Evolutionary conservation across 2,113 vertebrate species (phyloP), one percentile per base, ranked within the genome.

Genomic region (Saccopteryx bilineata): DNA sequence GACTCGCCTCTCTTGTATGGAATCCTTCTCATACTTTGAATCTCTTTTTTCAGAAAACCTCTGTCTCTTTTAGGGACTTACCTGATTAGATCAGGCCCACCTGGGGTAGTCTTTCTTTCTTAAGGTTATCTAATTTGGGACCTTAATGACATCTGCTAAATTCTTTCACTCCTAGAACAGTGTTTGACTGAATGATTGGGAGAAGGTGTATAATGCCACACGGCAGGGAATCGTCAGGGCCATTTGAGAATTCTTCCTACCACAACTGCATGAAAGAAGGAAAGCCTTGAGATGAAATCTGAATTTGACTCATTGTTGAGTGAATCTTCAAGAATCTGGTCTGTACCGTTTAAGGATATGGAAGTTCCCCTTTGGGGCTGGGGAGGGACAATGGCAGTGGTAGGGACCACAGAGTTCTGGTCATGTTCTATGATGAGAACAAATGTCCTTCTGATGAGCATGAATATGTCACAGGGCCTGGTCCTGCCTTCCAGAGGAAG

Each of bases 371-470:
- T 48, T 33, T 21, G 26, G 52, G 23, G 23, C 9, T 39, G 2
- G 0, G 4, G 9, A 54, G 12, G 4, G 18, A 8, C 14, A 31
- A 14, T 10, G 6, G 5, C 15, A 15, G 21, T 9, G 24, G 6
- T 58, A 31, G 2, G 9, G 6, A 60, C 11, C 18, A 2, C n/a
- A 48, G 4, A 19, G 12, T 52, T 18, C 31, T 7, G 18, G 1
- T 1, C 76, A 9, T 69, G 31, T 23, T 93, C 31, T 52, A 1
- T 46, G 19, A 68, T 14, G 60, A 85, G 4, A 28, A 56, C 12
- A 26, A 78, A 46, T 23, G 5, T 5, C 21, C 7, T 26, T 69
- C n/a, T 58, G 12, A 52, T 12, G 19, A 65, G 19, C 50, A 39
- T 72, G 14, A 80, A 19, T 19, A 17, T 14, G 9, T 63, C 65